These are phyloP conservation scores for Drosophila sechellia DNA, from an alignment of 1,140 invertebrate species.

Conservation along the genomic window DNA sequence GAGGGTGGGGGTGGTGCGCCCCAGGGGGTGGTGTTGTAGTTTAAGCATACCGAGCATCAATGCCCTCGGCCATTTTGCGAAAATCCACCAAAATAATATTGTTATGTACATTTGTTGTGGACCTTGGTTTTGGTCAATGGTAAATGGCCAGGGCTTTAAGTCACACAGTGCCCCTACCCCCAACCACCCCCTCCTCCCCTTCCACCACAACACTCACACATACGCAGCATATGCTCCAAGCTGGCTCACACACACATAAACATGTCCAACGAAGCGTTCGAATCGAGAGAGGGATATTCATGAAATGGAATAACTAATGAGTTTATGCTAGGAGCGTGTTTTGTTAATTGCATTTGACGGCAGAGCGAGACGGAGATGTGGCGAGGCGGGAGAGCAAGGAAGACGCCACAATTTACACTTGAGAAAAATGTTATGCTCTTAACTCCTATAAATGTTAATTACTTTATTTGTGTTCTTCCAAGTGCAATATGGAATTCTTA, in stretches of 20 bases:
- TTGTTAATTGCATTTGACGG: conserved; percentile 81
- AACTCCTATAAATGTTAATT: no score
- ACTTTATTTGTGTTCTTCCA: neutral
- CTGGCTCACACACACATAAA: conserved; percentile 42
- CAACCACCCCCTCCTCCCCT: neutral
- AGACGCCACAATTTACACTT: conserved; percentile 2
- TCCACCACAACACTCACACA: conserved; percentile 2
- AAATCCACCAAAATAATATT: conserved; percentile 79
- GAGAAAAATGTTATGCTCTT: neutral
- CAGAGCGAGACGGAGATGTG: conserved; percentile 29
- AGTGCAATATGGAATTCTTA: neutral
- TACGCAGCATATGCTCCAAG: conserved; percentile 65
- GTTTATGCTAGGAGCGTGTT: conserved; percentile 82
- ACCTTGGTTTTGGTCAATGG: conserved; percentile 27
- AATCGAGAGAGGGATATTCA: conserved; percentile 72
- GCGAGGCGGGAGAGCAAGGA: neutral
- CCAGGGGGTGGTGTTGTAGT: conserved; percentile 2
- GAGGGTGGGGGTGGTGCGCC: neutral
- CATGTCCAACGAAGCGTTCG: conserved; percentile 62
- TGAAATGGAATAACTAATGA: conserved; percentile 83
- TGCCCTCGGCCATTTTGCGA: conserved; percentile 43
- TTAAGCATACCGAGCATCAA: conserved; percentile 20
- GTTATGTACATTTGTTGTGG: conserved; percentile 51
- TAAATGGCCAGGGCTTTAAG: conserved; percentile 46
- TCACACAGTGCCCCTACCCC: neutral